A percentile compares a stretch with the other conserved stretches of the same genome.
These are phyloP conservation scores for Stratiolaelaps scimitus DNA, from an alignment of 1,140 invertebrate species.

Conservation along the genomic window DNA sequence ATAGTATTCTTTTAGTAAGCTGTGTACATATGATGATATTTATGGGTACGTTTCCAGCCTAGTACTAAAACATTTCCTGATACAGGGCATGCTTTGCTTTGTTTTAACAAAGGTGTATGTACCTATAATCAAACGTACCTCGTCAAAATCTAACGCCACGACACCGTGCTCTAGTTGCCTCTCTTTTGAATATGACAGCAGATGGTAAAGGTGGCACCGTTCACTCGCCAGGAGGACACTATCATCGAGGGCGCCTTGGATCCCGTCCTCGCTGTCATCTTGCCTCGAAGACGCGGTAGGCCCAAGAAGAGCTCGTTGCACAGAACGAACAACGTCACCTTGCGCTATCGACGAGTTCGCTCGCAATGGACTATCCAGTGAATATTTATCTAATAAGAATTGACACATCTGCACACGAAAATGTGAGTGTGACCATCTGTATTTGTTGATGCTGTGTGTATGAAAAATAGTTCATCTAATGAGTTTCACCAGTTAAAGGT, in stretches of 20 bases:
- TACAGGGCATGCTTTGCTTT: no score
- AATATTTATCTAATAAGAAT: slow-evolving; percentile 8
- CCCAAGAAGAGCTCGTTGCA: slow-evolving; percentile 6
- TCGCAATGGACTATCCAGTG: neutral
- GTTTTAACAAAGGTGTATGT: no score
- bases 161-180: neutral
- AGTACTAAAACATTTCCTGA: no score
- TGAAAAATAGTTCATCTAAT: no score
- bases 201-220: slow-evolving; percentile 13
- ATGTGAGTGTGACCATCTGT: no score
- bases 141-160: slow-evolving; percentile 7
- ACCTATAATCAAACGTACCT: neutral
- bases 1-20: no score
- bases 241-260: neutral
- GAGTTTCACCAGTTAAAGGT: no score
- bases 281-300: neutral
- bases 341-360: neutral
- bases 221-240: neutral
- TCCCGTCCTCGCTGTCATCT: no score
- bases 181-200: slow-evolving; percentile 4
- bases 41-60: no score
- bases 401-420: neutral
- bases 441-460: no score
- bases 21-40: no score
- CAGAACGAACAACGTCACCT: neutral